Percentiles rank a stretch among this genome's conserved stretches.
These are phyloP conservation scores for Alexandromys oeconomus DNA, from an alignment of 2,797 vertebrate genomes.

Conservation along the genomic window DNA sequence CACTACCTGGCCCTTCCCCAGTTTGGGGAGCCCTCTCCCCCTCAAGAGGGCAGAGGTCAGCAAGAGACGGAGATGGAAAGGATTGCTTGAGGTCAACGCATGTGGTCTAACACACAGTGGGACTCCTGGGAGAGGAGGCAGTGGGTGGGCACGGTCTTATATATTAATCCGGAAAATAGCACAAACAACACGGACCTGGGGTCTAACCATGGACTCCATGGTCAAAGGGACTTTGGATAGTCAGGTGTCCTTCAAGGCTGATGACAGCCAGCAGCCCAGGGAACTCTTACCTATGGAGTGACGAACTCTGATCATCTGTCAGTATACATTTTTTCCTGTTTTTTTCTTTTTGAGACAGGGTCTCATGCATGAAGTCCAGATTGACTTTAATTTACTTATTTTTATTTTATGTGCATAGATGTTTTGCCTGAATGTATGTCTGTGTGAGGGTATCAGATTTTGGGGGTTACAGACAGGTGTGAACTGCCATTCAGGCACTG, in stretches of 20 bases:
- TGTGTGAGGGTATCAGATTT: too few species aligned
- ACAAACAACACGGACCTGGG: neutral
- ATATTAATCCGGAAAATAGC: neutral
- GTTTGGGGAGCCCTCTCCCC: neutral
- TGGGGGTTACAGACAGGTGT: too few species aligned
- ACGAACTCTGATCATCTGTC: neutral
- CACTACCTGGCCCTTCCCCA: neutral
- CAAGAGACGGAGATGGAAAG: neutral
- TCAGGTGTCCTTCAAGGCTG: accelerated
- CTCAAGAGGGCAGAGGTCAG: neutral
- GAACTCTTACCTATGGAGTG: too few species aligned
- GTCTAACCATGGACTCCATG: neutral
- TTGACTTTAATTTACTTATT: neutral
- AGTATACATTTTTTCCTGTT: neutral
- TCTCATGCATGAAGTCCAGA: neutral
- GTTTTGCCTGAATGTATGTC: too few species aligned
- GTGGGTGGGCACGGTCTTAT: neutral
- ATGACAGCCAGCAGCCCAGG: neutral
- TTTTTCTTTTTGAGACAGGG: neutral
- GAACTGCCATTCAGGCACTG: too few species aligned
- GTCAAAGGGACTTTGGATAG: neutral
- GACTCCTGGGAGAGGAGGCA: neutral
- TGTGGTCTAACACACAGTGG: accelerated
- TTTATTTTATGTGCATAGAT: too few species aligned
- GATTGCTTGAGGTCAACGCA: neutral